phyloP scores from a whole-genome alignment of 2,888 invertebrate species.

The Tanypteryx hageni region DNA sequence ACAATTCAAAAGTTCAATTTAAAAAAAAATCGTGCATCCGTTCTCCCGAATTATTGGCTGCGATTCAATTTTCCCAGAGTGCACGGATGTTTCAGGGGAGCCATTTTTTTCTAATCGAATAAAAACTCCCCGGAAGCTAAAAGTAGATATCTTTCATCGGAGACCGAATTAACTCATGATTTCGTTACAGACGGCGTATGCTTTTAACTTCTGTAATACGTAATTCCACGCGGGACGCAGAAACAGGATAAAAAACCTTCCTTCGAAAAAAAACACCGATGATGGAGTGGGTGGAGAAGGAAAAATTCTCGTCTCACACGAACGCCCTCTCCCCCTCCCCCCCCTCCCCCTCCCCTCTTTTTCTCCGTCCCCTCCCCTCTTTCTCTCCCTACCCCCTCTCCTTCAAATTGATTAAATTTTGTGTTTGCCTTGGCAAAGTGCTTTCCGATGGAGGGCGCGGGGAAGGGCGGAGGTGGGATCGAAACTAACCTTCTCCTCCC shows the following conservation, averaged over 20 bases:
- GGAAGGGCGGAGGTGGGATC: not conserved
- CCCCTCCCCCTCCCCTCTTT: not conserved
- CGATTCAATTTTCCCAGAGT: no score
- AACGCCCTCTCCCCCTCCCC: not conserved
- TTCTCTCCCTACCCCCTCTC: not conserved
- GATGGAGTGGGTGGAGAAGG: not conserved
- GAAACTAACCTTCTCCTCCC: not conserved
- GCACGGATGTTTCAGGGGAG: no score
- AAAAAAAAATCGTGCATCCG: no score
- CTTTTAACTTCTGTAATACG: not conserved
- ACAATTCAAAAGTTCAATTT: no score
- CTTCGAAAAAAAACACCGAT: not conserved
- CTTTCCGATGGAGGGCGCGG: slow-evolving; percentile 23
- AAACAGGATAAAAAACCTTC: not conserved
- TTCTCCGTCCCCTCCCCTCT: no score
- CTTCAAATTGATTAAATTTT: slow-evolving; percentile 58
- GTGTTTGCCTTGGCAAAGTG: slow-evolving; percentile 36
- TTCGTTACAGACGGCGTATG: not conserved
- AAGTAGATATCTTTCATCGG: not conserved
- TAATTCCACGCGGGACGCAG: not conserved
- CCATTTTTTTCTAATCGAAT: no score
- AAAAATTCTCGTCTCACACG: not conserved
- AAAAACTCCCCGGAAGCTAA: not conserved
- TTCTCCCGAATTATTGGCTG: no score
- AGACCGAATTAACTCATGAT: not conserved